phyloP scores from a whole-genome alignment of 2,888 invertebrate species.

The Euzophera pinguis region DNA sequence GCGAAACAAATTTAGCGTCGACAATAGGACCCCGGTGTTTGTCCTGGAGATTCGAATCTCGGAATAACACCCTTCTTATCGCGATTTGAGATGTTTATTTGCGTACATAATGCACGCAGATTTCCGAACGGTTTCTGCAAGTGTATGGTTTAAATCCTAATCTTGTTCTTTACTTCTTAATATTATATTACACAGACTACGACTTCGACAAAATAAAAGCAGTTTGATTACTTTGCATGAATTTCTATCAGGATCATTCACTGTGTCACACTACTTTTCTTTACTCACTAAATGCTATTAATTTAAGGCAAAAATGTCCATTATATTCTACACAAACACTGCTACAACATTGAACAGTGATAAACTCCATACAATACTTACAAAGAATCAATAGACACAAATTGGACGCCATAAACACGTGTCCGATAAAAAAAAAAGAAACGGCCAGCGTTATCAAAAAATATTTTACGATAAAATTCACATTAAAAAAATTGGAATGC shows the following conservation, averaged over 20 bases:
- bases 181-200: no score
- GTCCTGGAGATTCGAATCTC: slow-evolving; percentile 67
- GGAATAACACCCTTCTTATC: slow-evolving; percentile 64
- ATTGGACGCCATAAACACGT: slow-evolving; percentile 70
- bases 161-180: not conserved
- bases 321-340: slow-evolving; percentile 10
- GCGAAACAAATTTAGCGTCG: slow-evolving; percentile 74
- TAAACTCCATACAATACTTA: slow-evolving; percentile 44
- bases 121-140: slow-evolving; percentile 18
- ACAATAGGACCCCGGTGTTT: slow-evolving; percentile 72
- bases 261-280: no score
- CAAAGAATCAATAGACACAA: slow-evolving; percentile 67
- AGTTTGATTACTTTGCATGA: no score
- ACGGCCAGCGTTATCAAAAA: slow-evolving; percentile 30
- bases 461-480: slow-evolving; percentile 12
- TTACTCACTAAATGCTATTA: not conserved
- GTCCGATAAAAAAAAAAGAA: slow-evolving; percentile 48
- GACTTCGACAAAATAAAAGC: no score
- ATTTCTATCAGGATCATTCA: no score
- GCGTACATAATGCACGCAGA: slow-evolving; percentile 32
- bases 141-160: slow-evolving; percentile 7
- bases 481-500: slow-evolving; percentile 18
- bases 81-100: slow-evolving; percentile 59
- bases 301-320: slow-evolving; percentile 17
- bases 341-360: slow-evolving; percentile 33